Evolutionary conservation across 2,888 invertebrate genomes (phyloP).

Genomic region (Campoplex capitator): DNA sequence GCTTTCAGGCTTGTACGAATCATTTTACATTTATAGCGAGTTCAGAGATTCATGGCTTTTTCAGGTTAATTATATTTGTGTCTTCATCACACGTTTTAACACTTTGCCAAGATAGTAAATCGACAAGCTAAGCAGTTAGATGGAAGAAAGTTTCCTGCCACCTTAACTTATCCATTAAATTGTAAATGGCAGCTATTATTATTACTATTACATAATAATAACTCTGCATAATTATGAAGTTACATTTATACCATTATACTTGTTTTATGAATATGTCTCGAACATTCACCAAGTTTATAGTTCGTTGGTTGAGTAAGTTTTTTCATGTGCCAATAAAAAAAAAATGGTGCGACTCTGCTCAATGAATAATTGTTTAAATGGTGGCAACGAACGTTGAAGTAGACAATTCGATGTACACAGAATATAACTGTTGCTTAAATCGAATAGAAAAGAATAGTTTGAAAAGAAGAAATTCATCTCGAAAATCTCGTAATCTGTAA

Average conservation of each 20-base stretch:
- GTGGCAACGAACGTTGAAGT: too few species aligned
- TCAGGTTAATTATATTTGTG: not conserved
- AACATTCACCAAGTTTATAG: not conserved
- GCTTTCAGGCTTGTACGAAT: not conserved
- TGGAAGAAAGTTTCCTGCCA: not conserved
- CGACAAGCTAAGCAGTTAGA: not conserved
- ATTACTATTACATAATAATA: not conserved
- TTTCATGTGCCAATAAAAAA: not conserved
- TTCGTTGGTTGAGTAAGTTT: not conserved
- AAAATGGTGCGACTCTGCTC: too few species aligned
- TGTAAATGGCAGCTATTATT: not conserved
- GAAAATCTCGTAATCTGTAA: not conserved
- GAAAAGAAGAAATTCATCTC: not conserved
- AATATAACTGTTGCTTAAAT: not conserved
- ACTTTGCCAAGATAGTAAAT: not conserved
- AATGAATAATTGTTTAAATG: too few species aligned
- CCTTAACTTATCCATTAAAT: not conserved
- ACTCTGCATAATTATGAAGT: not conserved
- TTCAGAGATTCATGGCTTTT: not conserved
- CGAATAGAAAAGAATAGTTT: not conserved
- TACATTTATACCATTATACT: not conserved
- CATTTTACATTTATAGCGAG: conserved; percentile 9
- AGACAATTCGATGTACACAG: not conserved
- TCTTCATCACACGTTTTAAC: not conserved
- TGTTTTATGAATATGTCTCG: not conserved